phyloP scores from a whole-genome alignment of 2,888 invertebrate genomes.

The Glaucopsyche alexis region DNA sequence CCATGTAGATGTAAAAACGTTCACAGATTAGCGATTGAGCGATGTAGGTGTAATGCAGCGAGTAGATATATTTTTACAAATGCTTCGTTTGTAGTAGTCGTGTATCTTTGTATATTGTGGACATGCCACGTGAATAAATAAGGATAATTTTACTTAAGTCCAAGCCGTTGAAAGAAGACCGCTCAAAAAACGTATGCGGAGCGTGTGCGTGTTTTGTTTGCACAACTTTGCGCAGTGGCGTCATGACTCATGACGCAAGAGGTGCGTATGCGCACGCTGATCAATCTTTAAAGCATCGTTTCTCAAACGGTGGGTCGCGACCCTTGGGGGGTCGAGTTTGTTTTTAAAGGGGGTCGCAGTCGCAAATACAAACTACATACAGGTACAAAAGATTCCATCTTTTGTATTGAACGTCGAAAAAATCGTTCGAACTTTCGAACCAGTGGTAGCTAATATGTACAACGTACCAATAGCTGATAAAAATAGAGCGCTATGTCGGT shows the following conservation, averaged over 20 bases:
- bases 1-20: slow-evolving; percentile 24
- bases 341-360: too few relatives aligned
- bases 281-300: too few relatives aligned
- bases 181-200: neutral
- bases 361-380: too few relatives aligned
- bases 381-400: too few relatives aligned
- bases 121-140: neutral
- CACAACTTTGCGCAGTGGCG: neutral
- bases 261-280: neutral
- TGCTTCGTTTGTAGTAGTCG: slow-evolving; percentile 24
- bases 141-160: neutral
- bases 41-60: slow-evolving; percentile 30
- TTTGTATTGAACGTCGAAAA: too few relatives aligned
- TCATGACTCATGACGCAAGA: neutral
- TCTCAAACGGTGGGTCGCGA: too few relatives aligned
- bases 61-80: slow-evolving; percentile 31
- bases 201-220: neutral
- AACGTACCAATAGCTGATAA: too few relatives aligned
- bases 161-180: too few relatives aligned
- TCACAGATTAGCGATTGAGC: slow-evolving; percentile 28
- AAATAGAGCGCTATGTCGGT: too few relatives aligned
- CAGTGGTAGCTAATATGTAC: too few relatives aligned
- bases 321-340: too few relatives aligned
- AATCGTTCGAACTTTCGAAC: too few relatives aligned
- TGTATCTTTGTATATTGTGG: slow-evolving; percentile 1